Conservation (phyloP, 2,113 vertebrate genomes). For the Chitala chitala region DNA sequence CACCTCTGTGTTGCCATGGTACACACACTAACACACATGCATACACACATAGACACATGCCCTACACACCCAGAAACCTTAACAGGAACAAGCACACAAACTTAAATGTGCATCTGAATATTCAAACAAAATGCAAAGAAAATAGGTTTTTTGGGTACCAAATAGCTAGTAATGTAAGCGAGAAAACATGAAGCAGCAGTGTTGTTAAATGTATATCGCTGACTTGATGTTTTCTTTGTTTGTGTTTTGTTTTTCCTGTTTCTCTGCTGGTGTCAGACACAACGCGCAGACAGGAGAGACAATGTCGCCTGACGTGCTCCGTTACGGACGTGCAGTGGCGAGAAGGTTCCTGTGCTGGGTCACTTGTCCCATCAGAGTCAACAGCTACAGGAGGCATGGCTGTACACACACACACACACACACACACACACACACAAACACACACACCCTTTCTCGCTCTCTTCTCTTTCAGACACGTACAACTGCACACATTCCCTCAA, state of each 20-base stretch:
- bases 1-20: not conserved
- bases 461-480: conserved; percentile 5
- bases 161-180: too few relatives aligned
- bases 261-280: not conserved
- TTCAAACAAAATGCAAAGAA: too few relatives aligned
- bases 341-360: not conserved
- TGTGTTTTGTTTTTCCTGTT: not conserved
- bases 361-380: not conserved
- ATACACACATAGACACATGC: too few relatives aligned
- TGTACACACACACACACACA: not conserved
- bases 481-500: conserved; percentile 29
- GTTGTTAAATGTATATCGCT: too few relatives aligned
- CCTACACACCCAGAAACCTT: too few relatives aligned
- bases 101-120: too few relatives aligned
- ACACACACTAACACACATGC: too few relatives aligned
- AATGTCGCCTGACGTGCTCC: not conserved
- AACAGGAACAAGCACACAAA: too few relatives aligned
- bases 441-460: too few relatives aligned
- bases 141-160: too few relatives aligned
- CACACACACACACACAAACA: conserved; percentile 16
- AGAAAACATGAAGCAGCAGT: too few relatives aligned
- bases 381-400: not conserved
- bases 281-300: not conserved
- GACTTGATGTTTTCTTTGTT: too few relatives aligned
- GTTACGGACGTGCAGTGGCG: not conserved